Percentiles rank a stretch among this genome's conserved stretches.
These are phyloP conservation scores for Diplodus puntazzo DNA, from an alignment of 2,797 vertebrate species.

Conservation along the genomic window DNA sequence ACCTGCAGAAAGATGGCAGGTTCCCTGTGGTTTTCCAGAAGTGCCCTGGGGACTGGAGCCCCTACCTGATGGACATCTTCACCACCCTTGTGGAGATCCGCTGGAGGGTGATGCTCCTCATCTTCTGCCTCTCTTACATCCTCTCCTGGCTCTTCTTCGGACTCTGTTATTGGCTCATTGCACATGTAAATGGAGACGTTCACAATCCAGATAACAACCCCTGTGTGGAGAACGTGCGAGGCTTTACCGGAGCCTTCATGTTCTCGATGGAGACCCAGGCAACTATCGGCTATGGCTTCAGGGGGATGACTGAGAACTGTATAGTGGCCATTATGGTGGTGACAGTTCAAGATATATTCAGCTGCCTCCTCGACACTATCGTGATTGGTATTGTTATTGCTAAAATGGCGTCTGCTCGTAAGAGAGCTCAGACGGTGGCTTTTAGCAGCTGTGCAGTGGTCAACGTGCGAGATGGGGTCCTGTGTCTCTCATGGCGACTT, in stretches of 20 bases:
- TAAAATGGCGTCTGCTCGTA: slow-evolving; percentile 96
- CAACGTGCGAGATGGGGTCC: slow-evolving; percentile 87
- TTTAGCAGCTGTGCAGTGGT: slow-evolving; percentile 93
- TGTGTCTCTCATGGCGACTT: slow-evolving; percentile 95
- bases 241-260: slow-evolving; percentile 93
- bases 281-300: slow-evolving; percentile 94
- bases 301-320: slow-evolving; percentile 92
- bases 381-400: slow-evolving; percentile 92
- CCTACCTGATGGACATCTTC: slow-evolving; percentile 93
- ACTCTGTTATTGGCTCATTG: slow-evolving; percentile 93
- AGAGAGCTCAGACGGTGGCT: slow-evolving; percentile 93
- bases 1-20: slow-evolving; percentile 92
- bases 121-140: slow-evolving; percentile 94
- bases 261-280: slow-evolving; percentile 97
- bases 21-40: slow-evolving; percentile 92
- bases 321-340: slow-evolving; percentile 88
- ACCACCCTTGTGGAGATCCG: slow-evolving; percentile 96
- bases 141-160: slow-evolving; percentile 95
- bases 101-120: slow-evolving; percentile 95
- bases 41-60: slow-evolving; percentile 90
- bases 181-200: slow-evolving; percentile 89
- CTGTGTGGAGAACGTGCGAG: slow-evolving; percentile 90
- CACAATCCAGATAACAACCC: slow-evolving; percentile 62
- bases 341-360: slow-evolving; percentile 90
- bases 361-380: slow-evolving; percentile 94